These are phyloP conservation scores for Lasiurus cinereus DNA, from an alignment of 2,113 vertebrate species.

Conservation along the genomic window DNA sequence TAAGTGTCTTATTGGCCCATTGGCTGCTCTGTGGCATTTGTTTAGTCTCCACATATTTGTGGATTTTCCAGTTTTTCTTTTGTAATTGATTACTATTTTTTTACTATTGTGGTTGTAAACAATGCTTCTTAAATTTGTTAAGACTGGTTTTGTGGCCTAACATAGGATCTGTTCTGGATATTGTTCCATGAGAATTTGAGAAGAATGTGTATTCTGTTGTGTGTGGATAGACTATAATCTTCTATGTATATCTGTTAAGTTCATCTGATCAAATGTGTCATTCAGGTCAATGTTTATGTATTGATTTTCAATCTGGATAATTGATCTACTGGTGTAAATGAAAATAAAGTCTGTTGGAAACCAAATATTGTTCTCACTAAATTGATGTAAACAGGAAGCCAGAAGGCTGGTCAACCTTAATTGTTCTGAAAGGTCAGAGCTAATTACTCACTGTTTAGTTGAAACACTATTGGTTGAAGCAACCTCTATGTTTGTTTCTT, in stretches of 20 bases:
- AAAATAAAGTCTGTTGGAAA: too few species aligned
- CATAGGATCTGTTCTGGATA: background rate
- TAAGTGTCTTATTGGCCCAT: background rate
- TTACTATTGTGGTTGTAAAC: background rate
- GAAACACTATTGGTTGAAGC: too few species aligned
- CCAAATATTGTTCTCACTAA: too few species aligned
- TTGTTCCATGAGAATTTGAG: background rate
- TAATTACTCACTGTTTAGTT: too few species aligned
- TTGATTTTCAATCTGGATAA: background rate
- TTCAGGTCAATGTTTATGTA: background rate
- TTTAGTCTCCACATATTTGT: background rate
- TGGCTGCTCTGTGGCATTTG: background rate
- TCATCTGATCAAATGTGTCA: background rate
- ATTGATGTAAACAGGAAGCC: too few species aligned
- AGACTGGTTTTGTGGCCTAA: background rate
- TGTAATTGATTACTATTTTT: background rate
- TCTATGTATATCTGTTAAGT: background rate
- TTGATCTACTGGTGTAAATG: background rate
- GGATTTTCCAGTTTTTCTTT: background rate
- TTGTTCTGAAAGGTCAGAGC: too few species aligned
- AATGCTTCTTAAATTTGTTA: background rate
- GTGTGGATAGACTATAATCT: background rate
- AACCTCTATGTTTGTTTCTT: too few species aligned
- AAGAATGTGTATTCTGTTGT: background rate
- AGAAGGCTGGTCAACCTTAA: too few species aligned